Conservation (phyloP, 1,140 invertebrate genomes). For the Hypothenemus hampei region DNA sequence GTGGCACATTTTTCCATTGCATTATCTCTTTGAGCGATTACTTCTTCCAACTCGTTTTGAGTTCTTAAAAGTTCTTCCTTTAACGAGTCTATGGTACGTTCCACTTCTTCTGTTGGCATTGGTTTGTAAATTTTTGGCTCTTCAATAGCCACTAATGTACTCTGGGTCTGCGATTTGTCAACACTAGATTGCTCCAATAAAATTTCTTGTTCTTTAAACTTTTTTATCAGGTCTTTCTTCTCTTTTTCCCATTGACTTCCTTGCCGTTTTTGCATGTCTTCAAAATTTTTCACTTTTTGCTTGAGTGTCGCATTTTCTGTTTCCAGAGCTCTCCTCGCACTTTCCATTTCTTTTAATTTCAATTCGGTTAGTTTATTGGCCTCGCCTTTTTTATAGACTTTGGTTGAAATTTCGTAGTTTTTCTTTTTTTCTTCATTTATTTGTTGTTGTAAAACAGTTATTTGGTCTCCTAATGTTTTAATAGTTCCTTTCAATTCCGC, state of each 20-base stretch:
- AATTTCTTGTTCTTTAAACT: slow-evolving; percentile 33
- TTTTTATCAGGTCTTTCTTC: slow-evolving; percentile 39
- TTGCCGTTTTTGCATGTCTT: slow-evolving; percentile 33
- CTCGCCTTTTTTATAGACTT: slow-evolving; percentile 16
- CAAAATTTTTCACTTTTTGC: slow-evolving; percentile 28
- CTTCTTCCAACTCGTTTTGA: slow-evolving; percentile 8
- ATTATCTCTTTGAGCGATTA: slow-evolving; percentile 14
- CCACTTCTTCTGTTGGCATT: slow-evolving; percentile 16
- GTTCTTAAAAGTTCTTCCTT: slow-evolving; percentile 6
- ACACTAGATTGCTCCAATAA: slow-evolving; percentile 36
- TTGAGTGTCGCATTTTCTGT: slow-evolving; percentile 25
- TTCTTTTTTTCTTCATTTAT: slow-evolving; percentile 35
- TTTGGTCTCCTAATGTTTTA: slow-evolving; percentile 31
- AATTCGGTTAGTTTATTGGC: slow-evolving; percentile 27
- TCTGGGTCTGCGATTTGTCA: slow-evolving; percentile 36
- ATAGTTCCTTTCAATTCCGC: slow-evolving; percentile 31
- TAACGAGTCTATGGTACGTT: slow-evolving; percentile 13
- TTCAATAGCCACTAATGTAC: slow-evolving; percentile 33
- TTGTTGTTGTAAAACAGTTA: slow-evolving; percentile 34
- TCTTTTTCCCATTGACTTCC: slow-evolving; percentile 35
- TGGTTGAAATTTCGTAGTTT: slow-evolving; percentile 23
- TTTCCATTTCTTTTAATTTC: slow-evolving; percentile 33
- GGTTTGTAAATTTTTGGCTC: slow-evolving; percentile 16
- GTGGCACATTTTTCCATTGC: slow-evolving; percentile 23
- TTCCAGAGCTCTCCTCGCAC: slow-evolving; percentile 26